Evolutionary conservation across 2,113 vertebrate genomes (phyloP).

Genomic region (Otolemur garnettii): DNA sequence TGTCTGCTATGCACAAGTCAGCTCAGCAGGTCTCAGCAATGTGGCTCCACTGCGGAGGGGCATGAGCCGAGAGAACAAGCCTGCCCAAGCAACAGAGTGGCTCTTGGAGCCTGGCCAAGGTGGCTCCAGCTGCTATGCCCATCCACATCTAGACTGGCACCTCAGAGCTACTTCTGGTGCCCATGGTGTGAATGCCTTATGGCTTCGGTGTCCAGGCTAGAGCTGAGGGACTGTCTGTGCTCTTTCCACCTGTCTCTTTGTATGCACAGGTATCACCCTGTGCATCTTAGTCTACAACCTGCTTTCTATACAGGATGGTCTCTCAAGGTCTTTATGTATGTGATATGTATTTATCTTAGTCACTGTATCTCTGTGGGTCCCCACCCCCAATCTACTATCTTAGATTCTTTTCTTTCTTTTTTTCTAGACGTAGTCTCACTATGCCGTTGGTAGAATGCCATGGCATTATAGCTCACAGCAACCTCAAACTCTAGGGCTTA

Average conservation of each 20-base stretch:
- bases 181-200: accelerated
- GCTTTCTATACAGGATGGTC: not conserved
- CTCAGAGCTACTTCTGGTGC: not conserved
- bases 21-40: not conserved
- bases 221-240: no score
- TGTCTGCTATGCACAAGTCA: accelerated
- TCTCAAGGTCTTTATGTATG: not conserved
- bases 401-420: not conserved
- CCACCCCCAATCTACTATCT: not conserved
- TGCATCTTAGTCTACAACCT: not conserved
- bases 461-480: no score
- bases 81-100: not conserved
- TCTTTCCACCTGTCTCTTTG: no score
- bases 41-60: no score
- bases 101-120: not conserved
- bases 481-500: no score
- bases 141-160: no score
- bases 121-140: accelerated
- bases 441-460: no score
- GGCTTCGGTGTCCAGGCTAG: not conserved
- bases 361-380: not conserved
- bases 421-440: no score
- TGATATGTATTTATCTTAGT: not conserved
- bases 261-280: accelerated
- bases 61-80: accelerated